These are phyloP conservation scores for Antechinus stuartii DNA, from an alignment of 2,113 vertebrate species.

Conservation along the genomic window DNA sequence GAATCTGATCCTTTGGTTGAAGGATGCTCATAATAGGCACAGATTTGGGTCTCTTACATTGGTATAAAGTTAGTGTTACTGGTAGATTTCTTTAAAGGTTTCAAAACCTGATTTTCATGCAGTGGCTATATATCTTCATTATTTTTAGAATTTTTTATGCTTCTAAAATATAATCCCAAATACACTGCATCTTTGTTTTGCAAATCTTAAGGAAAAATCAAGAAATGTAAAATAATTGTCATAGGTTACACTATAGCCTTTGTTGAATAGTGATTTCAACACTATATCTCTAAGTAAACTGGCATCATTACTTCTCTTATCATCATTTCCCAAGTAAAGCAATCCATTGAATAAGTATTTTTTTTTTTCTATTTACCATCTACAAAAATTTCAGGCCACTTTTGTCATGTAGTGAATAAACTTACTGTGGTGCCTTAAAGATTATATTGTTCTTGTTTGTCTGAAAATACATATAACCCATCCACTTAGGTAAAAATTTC, in stretches of 20 bases:
- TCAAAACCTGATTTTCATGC: background rate
- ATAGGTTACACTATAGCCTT: background rate
- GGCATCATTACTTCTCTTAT: background rate
- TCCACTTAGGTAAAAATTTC: background rate
- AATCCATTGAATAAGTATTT: too few species aligned
- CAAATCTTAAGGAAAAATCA: background rate
- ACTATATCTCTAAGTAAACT: background rate
- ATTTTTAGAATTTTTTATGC: background rate
- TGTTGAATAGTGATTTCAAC: background rate
- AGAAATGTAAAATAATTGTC: background rate
- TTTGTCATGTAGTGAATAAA: background rate
- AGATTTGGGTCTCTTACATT: background rate
- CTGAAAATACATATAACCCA: background rate
- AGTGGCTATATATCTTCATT: background rate
- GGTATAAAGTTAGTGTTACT: too few species aligned
- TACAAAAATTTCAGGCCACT: background rate
- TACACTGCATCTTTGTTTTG: background rate
- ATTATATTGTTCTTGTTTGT: background rate
- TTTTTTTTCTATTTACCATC: too few species aligned
- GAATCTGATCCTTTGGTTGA: background rate
- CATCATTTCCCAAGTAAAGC: background rate
- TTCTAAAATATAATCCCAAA: background rate
- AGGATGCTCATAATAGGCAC: background rate
- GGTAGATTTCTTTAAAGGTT: too few species aligned
- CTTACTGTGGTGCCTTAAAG: too few species aligned